A percentile compares a stretch with the other conserved stretches of the same genome.
phyloP scores from a whole-genome alignment of 2,797 vertebrate species.

The Anniella stebbinsi region DNA sequence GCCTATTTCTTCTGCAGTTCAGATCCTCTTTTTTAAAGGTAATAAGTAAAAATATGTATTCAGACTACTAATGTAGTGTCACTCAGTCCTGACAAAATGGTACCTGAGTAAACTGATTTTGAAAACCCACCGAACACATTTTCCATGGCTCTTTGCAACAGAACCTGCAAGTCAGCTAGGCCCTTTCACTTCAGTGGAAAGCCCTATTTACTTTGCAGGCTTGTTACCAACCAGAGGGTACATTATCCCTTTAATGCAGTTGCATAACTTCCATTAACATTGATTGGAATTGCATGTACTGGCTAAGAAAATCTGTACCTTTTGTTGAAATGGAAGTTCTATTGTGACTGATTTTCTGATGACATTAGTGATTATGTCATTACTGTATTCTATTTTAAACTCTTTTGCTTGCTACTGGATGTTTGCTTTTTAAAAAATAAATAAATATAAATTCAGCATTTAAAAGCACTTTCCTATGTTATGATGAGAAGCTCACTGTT shows the following conservation, averaged over 20 bases:
- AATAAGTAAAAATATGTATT: slow-evolving; percentile 28
- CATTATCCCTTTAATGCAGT: slow-evolving; percentile 69
- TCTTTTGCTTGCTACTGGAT: slow-evolving; percentile 28
- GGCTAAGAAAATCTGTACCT: slow-evolving; percentile 50
- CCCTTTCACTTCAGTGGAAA: slow-evolving; percentile 52
- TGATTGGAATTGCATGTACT: slow-evolving; percentile 61
- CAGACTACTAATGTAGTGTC: slow-evolving; percentile 30
- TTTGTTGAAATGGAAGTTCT: slow-evolving; percentile 54
- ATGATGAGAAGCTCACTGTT: slow-evolving; percentile 38
- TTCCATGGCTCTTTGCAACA: slow-evolving; percentile 38
- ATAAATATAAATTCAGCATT: no score
- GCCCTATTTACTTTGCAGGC: slow-evolving; percentile 54
- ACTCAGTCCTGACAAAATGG: not conserved
- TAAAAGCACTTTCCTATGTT: not conserved
- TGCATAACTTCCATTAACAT: slow-evolving; percentile 68
- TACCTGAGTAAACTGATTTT: slow-evolving; percentile 11
- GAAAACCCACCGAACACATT: slow-evolving; percentile 23
- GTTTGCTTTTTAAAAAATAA: no score
- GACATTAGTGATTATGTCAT: slow-evolving; percentile 23
- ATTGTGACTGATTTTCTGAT: slow-evolving; percentile 53
- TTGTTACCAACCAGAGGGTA: slow-evolving; percentile 58
- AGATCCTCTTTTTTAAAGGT: not conserved
- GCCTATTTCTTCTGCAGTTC: not conserved
- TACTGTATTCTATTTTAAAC: slow-evolving; percentile 35
- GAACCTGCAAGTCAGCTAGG: slow-evolving; percentile 50